Evolutionary conservation across 2,113 vertebrate species (phyloP).

Genomic region (Rhinopomastus cyanomelas): DNA sequence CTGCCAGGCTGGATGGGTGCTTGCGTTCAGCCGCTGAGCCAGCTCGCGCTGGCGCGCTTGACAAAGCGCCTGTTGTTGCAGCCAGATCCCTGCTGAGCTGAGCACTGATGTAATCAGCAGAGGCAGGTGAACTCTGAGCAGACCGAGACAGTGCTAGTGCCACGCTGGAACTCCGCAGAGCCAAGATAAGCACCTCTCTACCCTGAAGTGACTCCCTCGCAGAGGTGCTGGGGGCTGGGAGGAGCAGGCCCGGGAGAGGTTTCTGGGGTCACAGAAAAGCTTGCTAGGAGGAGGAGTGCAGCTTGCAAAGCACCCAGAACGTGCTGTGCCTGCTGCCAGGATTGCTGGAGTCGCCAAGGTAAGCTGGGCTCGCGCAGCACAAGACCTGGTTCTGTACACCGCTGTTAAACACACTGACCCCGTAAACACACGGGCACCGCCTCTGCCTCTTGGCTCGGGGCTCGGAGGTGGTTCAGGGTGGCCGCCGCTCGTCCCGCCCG

Average conservation of each 20-base stretch:
- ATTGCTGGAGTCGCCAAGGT: background rate
- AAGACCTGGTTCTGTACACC: background rate
- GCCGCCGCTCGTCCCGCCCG: background rate
- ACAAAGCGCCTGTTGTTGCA: constrained; percentile 12
- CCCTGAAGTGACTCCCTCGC: background rate
- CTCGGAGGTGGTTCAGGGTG: background rate
- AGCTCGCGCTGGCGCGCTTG: background rate
- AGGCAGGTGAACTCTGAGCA: constrained; percentile 72
- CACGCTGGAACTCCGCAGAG: constrained; percentile 67
- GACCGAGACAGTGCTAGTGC: constrained; percentile 43
- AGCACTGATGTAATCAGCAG: constrained; percentile 50
- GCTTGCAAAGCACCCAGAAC: constrained; percentile 20
- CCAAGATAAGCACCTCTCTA: constrained; percentile 55
- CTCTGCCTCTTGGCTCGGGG: background rate
- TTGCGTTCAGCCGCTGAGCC: background rate
- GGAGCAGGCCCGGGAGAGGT: background rate
- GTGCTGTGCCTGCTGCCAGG: constrained; percentile 16
- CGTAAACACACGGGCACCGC: background rate
- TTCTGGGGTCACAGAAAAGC: background rate
- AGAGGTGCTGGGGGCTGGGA: constrained; percentile 9
- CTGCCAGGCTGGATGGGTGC: background rate
- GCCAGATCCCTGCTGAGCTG: constrained; percentile 60
- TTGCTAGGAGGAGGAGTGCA: constrained; percentile 22
- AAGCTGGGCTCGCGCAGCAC: background rate
- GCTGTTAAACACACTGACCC: background rate